Evolutionary conservation across 2,797 vertebrate species (phyloP).

Genomic region (Craterocephalus amniculus): DNA sequence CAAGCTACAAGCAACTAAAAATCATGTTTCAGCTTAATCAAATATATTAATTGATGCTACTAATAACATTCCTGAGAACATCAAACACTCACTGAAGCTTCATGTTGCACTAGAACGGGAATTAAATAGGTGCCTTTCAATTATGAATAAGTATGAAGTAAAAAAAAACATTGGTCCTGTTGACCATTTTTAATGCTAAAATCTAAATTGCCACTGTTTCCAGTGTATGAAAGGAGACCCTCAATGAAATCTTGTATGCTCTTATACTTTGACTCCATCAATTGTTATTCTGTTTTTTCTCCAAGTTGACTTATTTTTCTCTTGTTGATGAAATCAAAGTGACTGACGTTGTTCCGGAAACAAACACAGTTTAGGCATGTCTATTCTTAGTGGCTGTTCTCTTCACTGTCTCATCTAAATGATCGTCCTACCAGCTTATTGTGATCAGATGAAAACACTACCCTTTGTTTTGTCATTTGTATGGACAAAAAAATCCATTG

Average conservation of each 20-base stretch:
- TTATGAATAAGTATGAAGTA: too few species aligned
- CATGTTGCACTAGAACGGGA: too few species aligned
- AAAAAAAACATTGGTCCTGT: too few species aligned
- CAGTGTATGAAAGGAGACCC: too few species aligned
- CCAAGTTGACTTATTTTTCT: not conserved
- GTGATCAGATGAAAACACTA: not conserved
- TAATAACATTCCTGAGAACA: too few species aligned
- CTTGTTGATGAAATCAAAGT: not conserved
- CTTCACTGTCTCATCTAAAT: not conserved
- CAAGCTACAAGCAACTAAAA: not conserved
- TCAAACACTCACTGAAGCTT: too few species aligned
- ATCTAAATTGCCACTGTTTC: too few species aligned
- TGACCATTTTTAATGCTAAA: too few species aligned
- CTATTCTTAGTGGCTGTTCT: not conserved
- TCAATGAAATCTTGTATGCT: too few species aligned
- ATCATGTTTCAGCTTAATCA: not conserved
- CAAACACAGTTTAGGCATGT: not conserved
- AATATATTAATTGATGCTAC: too few species aligned
- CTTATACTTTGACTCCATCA: not conserved
- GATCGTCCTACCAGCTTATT: not conserved
- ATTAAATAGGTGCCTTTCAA: too few species aligned
- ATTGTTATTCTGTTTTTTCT: not conserved
- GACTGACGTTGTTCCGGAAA: conserved; percentile 11
- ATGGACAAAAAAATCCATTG: not conserved
- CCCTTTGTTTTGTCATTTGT: not conserved